Base-by-base conservation (phyloP, 2,113 vertebrate species). In the Lamprotornis superbus region DNA sequence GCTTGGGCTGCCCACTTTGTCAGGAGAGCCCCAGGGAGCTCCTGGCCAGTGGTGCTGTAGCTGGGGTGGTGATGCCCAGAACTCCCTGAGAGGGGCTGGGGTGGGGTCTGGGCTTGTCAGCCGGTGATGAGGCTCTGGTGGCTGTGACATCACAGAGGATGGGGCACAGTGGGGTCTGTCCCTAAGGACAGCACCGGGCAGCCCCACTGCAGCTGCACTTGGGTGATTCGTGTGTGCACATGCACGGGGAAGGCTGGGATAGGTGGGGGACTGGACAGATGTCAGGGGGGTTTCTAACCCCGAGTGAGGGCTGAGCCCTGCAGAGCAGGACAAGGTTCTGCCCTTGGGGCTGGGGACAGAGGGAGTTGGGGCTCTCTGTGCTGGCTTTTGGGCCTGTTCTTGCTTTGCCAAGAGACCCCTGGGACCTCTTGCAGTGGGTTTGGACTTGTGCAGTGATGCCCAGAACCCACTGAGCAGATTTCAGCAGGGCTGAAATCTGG, bases 191-290 rank as follows among this genome's bases (percentile, higher is more conserved):
- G 2, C 42, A 10, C 22, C 46, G n/a, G 74, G 22, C 42, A 71
- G 11, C 22, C 33, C 44, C 61, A 9, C 11, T 33, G 71, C 37
- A 68, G 35, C 14, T 35, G 71, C 31, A 4, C 7, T 21, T 4
- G 52, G 50, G 12, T 1, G 3, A 14, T 31, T 5, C 0, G 1
- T 67, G 50, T 3, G 71, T 59, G 20, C 52, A n/a, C 11, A 0
- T 12, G 50, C 50, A 47, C 5, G 1, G 16, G 42, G 61, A 30
- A 10, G 61, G 52, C 31, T 67, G 61, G 25, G 31, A 0, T 44
- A 53, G 37, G 2, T 14, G 25, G 44, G 50, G 37, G 2, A 15
- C 23, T 10, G 50, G 35, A 7, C 17, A 42, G 31, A 31, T 14
- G 14, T 35, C 42, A 18, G 30, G 67, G 40, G 13, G 4, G 2